Base-by-base conservation (phyloP, 2,888 invertebrate genomes). In the Lepidochrysops patricia region DNA sequence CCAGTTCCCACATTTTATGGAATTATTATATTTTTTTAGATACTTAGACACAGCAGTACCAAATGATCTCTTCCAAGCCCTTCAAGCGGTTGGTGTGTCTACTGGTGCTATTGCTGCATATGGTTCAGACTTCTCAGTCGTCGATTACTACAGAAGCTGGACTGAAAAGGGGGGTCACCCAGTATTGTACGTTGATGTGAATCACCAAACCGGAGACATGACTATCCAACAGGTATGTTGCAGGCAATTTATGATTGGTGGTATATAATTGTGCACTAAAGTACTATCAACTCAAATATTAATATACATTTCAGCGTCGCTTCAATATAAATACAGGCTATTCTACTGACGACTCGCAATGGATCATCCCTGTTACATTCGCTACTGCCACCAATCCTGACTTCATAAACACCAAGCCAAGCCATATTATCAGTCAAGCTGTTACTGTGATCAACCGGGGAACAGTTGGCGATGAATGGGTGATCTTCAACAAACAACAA, bases 81-180 rank as follows among this genome's bases (percentile, higher is more conserved):
- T 93, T 0, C 79, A 89, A 64, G 70, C 75, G 62, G 85, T 77
- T 0, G 70, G 74, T 0, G 70, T 64, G 0, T 25, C 61, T 0
- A 67, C 68, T 1, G 71, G 71, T 2, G 77, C 89, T 0, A 70
- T 88, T 23, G 64, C 67, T 1, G 71, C 73, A n/a, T 84, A 87
- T 32, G 82, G 83, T 59, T 26, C 74, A 0, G 70, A 80, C 1
- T 81, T 90, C 61, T 79, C 84, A 63, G 64, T 84, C 0, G 67
- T 81, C 3, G 82, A 86, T 2, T 88, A 86, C 65, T 89, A 80
- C 61, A 82, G 73, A 59, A 79, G 79, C 37, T 91, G 92, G 75
- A 91, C 92, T 67, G 88, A 90, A 26, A 90, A 92, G 67, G 75
- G 86, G 27, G 93, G 93, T 9, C 92, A 90, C 66, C 94, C 93